Conservation (phyloP, 2,797 vertebrate genomes). For the Pyrocephalus nanus region DNA sequence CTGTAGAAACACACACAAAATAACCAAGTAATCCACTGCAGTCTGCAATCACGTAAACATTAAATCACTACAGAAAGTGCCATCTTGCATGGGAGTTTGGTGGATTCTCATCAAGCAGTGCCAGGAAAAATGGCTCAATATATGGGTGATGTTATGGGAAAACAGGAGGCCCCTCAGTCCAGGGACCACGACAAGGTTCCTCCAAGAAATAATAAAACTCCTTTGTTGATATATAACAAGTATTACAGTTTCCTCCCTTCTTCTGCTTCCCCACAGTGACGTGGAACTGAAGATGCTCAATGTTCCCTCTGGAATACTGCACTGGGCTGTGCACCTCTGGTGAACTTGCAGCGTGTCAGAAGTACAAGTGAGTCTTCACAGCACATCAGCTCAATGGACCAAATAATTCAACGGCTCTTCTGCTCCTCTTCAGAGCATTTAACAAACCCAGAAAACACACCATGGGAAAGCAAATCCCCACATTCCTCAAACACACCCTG, state of each 20-base stretch:
- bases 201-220: background rate
- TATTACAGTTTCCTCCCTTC: background rate
- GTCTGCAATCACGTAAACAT: background rate
- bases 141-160: background rate
- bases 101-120: background rate
- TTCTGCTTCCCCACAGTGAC: rapidly evolving
- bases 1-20: background rate
- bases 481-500: background rate
- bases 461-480: background rate
- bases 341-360: background rate
- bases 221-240: background rate
- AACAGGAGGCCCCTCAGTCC: background rate
- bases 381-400: background rate
- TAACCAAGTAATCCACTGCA: background rate
- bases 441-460: background rate
- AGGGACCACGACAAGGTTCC: background rate
- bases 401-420: background rate
- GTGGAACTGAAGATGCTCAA: rapidly evolving
- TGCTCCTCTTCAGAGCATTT: background rate
- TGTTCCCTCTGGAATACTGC: background rate
- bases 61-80: background rate
- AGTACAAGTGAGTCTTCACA: background rate
- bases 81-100: background rate
- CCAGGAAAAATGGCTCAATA: background rate
- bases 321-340: background rate